These are phyloP conservation scores for Drosophila quinaria DNA, from an alignment of 2,888 invertebrate genomes.

Conservation along the genomic window DNA sequence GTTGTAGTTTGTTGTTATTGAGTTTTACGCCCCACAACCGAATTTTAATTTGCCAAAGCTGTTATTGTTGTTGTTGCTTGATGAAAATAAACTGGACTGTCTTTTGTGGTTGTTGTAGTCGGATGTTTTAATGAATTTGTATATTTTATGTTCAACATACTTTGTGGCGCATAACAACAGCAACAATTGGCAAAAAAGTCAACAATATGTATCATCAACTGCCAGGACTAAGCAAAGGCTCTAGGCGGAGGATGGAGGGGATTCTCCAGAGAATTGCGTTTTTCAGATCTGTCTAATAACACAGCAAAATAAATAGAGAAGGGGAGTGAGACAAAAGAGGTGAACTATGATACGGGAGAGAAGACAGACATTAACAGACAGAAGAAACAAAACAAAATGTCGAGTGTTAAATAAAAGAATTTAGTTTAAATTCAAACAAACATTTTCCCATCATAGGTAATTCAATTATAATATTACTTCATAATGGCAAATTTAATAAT, in stretches of 20 bases:
- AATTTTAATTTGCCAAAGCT: constrained; percentile 2
- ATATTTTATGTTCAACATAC: constrained; percentile 66
- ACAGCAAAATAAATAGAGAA: too few relatives aligned
- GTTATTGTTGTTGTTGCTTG: constrained; percentile 31
- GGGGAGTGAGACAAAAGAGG: neutral
- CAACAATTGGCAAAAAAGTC: constrained; percentile 12
- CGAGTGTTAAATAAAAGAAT: too few relatives aligned
- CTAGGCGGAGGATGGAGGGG: neutral
- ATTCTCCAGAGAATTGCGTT: constrained; percentile 9
- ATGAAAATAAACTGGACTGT: constrained; percentile 53
- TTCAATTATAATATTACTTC: too few relatives aligned
- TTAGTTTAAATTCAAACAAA: too few relatives aligned
- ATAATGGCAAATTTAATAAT: too few relatives aligned
- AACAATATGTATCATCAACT: constrained; percentile 30
- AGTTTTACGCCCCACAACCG: too few relatives aligned
- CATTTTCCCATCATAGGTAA: too few relatives aligned
- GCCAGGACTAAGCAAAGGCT: neutral
- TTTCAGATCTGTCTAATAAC: constrained; percentile 6
- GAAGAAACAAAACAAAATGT: too few relatives aligned
- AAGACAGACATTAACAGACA: neutral
- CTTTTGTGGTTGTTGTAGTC: constrained; percentile 41
- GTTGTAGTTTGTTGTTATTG: constrained; percentile 19
- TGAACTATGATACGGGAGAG: neutral
- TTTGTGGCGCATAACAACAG: constrained; percentile 46
- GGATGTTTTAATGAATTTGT: constrained; percentile 70